Evolutionary conservation across 1,140 invertebrate species (phyloP).

Genomic region (Dendrolimus punctatus): DNA sequence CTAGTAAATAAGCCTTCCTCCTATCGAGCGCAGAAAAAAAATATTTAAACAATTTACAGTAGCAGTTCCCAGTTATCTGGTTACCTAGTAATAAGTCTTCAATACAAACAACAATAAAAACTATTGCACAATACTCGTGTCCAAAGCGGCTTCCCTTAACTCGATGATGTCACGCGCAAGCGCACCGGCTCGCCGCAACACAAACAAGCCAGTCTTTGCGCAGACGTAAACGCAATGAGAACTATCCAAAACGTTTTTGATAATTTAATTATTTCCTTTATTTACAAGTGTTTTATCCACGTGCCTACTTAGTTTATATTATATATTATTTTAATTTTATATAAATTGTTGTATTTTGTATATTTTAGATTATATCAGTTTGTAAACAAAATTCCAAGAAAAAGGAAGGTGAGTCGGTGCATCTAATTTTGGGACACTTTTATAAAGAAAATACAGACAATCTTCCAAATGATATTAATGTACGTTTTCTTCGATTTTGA

Average conservation of each 20-base stretch:
- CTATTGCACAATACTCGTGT: slow-evolving; percentile 18
- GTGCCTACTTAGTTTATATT: slow-evolving; percentile 35
- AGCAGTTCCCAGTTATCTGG: too few species aligned
- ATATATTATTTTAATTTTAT: slow-evolving; percentile 3
- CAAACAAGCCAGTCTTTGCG: slow-evolving; percentile 29
- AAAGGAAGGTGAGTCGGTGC: slow-evolving; percentile 57
- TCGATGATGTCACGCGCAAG: slow-evolving; percentile 40
- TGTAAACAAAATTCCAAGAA: slow-evolving; percentile 55
- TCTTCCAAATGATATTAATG: too few species aligned
- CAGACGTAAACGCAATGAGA: slow-evolving; percentile 55
- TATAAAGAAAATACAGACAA: too few species aligned
- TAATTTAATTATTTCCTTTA: slow-evolving; percentile 32
- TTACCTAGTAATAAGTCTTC: too few species aligned
- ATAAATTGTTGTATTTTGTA: slow-evolving; percentile 14
- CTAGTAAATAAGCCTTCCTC: too few species aligned
- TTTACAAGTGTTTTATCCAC: slow-evolving; percentile 46
- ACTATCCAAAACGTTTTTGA: slow-evolving; percentile 32
- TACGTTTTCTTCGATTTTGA: neutral
- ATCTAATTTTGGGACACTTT: neutral
- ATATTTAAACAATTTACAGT: too few species aligned
- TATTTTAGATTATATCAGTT: slow-evolving; percentile 12
- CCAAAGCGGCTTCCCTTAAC: slow-evolving; percentile 38
- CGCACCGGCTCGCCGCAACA: slow-evolving; percentile 12
- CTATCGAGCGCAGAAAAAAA: too few species aligned
- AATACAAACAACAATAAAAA: neutral